A percentile compares a stretch with the other conserved stretches of the same genome.
Conservation (phyloP, 2,888 invertebrate species). For the Subacronicta megacephala region DNA sequence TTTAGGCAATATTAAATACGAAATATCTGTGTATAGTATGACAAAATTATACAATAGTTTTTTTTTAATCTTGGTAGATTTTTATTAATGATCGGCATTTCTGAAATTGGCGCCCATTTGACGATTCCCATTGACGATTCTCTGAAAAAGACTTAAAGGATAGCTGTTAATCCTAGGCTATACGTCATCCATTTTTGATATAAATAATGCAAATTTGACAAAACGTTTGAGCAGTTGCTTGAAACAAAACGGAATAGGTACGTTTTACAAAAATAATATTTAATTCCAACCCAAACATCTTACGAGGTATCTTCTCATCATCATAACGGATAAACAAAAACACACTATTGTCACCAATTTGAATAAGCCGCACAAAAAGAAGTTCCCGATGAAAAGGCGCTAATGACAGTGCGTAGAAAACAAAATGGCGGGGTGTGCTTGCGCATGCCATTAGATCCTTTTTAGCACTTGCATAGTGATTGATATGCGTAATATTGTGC, state of each 20-base stretch:
- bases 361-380: conserved; percentile 71
- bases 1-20: too few relatives aligned
- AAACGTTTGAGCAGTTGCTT: background rate
- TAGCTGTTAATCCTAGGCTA: too few relatives aligned
- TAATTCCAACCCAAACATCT: background rate
- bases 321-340: conserved; percentile 84
- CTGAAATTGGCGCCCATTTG: too few relatives aligned
- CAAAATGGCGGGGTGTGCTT: conserved; percentile 81
- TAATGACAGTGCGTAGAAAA: conserved; percentile 83
- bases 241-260: background rate
- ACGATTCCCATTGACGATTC: too few relatives aligned
- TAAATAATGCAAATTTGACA: too few relatives aligned
- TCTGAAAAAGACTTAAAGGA: too few relatives aligned
- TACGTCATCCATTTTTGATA: too few relatives aligned
- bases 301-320: conserved; percentile 34
- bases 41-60: too few relatives aligned
- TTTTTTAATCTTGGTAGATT: too few relatives aligned
- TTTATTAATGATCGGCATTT: too few relatives aligned
- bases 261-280: background rate
- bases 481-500: conserved; percentile 87
- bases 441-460: conserved; percentile 84
- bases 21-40: too few relatives aligned
- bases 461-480: conserved; percentile 84
- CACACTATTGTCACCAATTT: conserved; percentile 80
- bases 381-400: conserved; percentile 74